Evolutionary conservation across 2,888 invertebrate genomes (phyloP).

Genomic region (Leucoptera coffeella): DNA sequence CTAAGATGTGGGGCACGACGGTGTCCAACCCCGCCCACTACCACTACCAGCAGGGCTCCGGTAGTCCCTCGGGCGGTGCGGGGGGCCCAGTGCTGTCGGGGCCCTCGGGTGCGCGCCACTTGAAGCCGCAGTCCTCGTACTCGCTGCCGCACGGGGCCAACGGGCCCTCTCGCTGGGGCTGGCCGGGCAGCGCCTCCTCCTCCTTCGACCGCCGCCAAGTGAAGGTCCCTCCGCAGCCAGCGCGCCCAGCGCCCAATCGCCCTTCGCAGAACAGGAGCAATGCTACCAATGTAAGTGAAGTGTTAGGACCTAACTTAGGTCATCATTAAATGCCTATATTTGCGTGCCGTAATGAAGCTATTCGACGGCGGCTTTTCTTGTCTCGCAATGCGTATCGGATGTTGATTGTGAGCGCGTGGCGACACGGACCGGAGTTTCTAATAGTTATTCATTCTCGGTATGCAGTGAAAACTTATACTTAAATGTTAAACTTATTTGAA

Average conservation of each 20-base stretch:
- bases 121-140: conserved; percentile 44
- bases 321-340: neutral
- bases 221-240: conserved; percentile 41
- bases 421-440: conserved; percentile 18
- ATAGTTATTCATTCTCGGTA: conserved; percentile 7
- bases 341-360: conserved; percentile 15
- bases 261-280: conserved; percentile 25
- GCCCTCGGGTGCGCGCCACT: conserved; percentile 22
- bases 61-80: conserved; percentile 24
- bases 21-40: conserved; percentile 41
- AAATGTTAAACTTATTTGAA: too few relatives aligned
- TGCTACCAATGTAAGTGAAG: conserved; percentile 29
- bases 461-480: conserved; percentile 8
- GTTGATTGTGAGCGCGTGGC: conserved; percentile 24
- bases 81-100: conserved; percentile 20
- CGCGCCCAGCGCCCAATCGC: conserved; percentile 30
- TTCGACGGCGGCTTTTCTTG: conserved; percentile 23
- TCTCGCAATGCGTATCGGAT: conserved; percentile 34
- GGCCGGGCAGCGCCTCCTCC: conserved; percentile 46
- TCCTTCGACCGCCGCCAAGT: conserved; percentile 42
- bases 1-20: conserved; percentile 42
- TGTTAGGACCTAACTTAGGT: neutral
- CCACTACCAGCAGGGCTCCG: conserved; percentile 34
- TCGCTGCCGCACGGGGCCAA: conserved; percentile 51
- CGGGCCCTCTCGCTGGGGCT: conserved; percentile 49